Evolutionary conservation across 2,888 invertebrate genomes (phyloP), one percentile per base, ranked within the genome.

Genomic region (Pedicia rivosa): DNA sequence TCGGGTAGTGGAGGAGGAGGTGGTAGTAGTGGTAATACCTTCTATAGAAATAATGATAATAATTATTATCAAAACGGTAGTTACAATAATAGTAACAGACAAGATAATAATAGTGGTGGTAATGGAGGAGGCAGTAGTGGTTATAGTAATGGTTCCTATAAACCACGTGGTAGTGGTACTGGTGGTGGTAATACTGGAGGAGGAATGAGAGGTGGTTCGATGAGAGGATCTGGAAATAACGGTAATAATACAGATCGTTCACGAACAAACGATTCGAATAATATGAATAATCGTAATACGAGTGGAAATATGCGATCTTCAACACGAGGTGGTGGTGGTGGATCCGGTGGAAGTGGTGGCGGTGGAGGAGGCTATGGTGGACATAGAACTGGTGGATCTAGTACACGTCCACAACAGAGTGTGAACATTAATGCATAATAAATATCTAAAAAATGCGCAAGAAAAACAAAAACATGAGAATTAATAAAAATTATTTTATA

Each of bases 361-460:
- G 45, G 52, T 14, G 50, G 47, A n/a, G 40, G 44, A 35, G 46
- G 53, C 20, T 48, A 51, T 31, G 48, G 55, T 15, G 40, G 38
- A n/a, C 22, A 34, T 14, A 28, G 27, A 27, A 19, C 32, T 9
- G 17, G 27, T 12, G 54, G 30, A n/a, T n/a, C n/a, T 24, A 4
- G n/a, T 24, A 24, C 24, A 8, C 24, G 24, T 10, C 24, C 24
- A 24, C n/a, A n/a, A n/a, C n/a, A n/a, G n/a, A n/a, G n/a, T n/a
- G n/a, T n/a, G n/a, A n/a, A n/a, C n/a, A n/a, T n/a, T n/a, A n/a
- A n/a, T n/a, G n/a, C n/a, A n/a, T n/a, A n/a, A n/a, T n/a, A n/a
- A n/a, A n/a, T n/a, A n/a, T n/a, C n/a, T n/a, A n/a, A n/a, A n/a
- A n/a, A n/a, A n/a, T n/a, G n/a, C n/a, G n/a, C n/a, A n/a, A n/a